These are phyloP conservation scores for Petaurus breviceps DNA, from an alignment of 2,113 vertebrate genomes.

Conservation along the genomic window DNA sequence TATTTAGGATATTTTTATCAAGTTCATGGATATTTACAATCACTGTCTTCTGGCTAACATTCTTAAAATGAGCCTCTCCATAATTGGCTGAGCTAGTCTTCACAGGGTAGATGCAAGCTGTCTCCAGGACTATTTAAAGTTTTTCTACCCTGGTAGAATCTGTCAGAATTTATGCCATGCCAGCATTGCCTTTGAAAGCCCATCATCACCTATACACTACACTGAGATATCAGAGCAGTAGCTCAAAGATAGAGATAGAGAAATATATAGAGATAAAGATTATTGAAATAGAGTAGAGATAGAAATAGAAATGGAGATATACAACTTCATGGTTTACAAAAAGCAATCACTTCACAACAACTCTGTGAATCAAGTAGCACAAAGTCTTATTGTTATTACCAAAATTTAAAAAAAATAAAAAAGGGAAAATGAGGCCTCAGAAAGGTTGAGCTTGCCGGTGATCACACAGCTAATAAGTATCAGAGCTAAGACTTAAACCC, in stretches of 20 bases:
- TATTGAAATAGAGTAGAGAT: not conserved
- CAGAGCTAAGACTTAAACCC: not conserved
- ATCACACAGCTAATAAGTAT: not conserved
- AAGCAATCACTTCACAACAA: not conserved
- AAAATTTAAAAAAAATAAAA: not conserved
- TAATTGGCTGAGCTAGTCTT: not conserved
- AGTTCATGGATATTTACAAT: not conserved
- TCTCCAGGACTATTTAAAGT: not conserved
- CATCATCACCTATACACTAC: not conserved
- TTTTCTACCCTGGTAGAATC: not conserved
- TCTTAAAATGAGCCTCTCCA: not conserved
- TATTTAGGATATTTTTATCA: not conserved
- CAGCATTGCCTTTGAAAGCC: not conserved
- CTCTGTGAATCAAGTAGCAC: not conserved
- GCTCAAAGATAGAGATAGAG: not conserved
- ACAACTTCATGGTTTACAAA: not conserved
- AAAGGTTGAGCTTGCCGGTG: not conserved
- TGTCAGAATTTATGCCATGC: not conserved
- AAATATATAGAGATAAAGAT: not conserved
- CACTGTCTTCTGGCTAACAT: not conserved
- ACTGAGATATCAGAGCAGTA: not conserved
- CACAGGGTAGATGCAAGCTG: not conserved
- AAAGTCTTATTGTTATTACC: not conserved
- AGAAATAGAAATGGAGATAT: not conserved
- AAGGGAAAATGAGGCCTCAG: not conserved